Base-by-base conservation (phyloP, 2,113 vertebrate species). In the Sarotherodon lohbergeri region DNA sequence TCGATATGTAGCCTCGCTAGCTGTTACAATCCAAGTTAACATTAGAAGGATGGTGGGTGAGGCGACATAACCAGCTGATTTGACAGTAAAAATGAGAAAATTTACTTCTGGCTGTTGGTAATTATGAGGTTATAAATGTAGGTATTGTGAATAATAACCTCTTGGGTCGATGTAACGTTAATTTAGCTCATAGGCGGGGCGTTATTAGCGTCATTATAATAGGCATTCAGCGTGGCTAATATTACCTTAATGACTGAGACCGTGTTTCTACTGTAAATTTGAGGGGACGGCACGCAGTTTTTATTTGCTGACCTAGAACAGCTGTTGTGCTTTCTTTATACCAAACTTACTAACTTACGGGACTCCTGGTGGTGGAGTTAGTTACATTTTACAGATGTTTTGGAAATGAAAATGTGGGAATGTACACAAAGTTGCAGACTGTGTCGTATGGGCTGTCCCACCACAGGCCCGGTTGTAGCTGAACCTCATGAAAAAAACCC, bases 31-130 rank as follows among this genome's bases (percentile, higher is more conserved):
- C 55, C 48, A 83, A 91, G 83, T 92, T 63, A 66, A 82, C 59
- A 73, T 68, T 14, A 43, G 50, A 39, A 71, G 16, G 56, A 73
- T 88, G 88, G 61, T 81, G 71, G 24, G 50, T 79, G 29, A 88
- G 43, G 41, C 86, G 82, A 87, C 12, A 56, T 19, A 89, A 84
- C 12, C 41, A 88, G 89, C 83, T 85, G 86, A 71, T 56, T n/a
- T 68, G 13, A 34, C 9, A 43, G 14, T 24, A 66, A 83, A 89
- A 86, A 17, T 76, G 0, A 12, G 10, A 7, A 27, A 81, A 54
- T 86, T 5, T 7, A 6, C n/a, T 1, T 52, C 7, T 34, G 2
- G 2, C 2, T 19, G 10, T 3, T 48, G 17, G 12, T 5, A 10
- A n/a, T 17, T 2, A 34, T 34, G 19, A 56, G 34, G 34, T 91